Base-by-base conservation (phyloP, 2,113 vertebrate genomes). In the Pedionomus torquatus region DNA sequence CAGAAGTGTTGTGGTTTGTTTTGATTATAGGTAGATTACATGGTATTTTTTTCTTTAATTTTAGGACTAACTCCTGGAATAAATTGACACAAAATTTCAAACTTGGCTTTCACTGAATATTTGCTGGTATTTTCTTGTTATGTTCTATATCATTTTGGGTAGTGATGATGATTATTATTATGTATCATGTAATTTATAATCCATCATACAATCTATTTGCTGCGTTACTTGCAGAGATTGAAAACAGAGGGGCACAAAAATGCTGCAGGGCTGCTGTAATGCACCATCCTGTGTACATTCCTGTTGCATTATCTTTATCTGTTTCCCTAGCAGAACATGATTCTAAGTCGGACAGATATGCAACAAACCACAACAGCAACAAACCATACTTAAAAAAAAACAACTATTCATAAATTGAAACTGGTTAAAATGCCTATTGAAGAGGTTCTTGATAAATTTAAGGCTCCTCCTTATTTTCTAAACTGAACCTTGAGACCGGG, bases 61-160 rank as follows among this genome's bases (percentile, higher is more conserved):
- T 92, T 89, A 84, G 65, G 48, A 72, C 35, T 33, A 81, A 58
- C 13, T 78, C 43, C 60, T 80, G 48, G 39, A 95, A 76, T 61
- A 86, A 90, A 54, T 10, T 75, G 66, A 82, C 24, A 81, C 26
- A 88, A 51, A 71, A 68, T 83, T 77, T 93, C 33, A 46, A 92
- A 91, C 74, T 72, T 87, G 65, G 13, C 26, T 83, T 92, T 94
- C 55, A 46, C n/a, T 41, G 52, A 87, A 55, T 89, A 76, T 70
- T 93, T 77, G 26, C 54, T 68, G 69, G 49, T 54, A 52, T 91
- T 94, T 95, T 92, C 41, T 61, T 75, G 30, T 79, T 93, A 87
- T 43, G 20, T 82, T 82, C 78, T 79, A 8, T 91, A 69, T 54
- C 1, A 84, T 79, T 96, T 87, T 89, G 28, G 61, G 41, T 69